Percentiles rank a stretch among this genome's conserved stretches.
phyloP scores from a whole-genome alignment of 1,140 invertebrate species.

The Chionoecetes opilio region DNA sequence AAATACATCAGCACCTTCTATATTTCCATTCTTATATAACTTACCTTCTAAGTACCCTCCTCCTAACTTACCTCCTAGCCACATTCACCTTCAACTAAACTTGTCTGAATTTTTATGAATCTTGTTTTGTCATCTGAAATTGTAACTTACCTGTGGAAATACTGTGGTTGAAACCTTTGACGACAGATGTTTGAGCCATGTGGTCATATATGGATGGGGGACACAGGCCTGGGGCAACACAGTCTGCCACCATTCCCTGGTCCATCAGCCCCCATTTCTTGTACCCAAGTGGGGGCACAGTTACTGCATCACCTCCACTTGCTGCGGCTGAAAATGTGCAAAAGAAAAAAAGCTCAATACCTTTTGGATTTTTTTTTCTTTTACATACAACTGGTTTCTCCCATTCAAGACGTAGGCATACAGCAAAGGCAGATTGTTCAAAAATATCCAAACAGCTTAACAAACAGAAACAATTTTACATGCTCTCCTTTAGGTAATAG shows the following conservation, averaged over 20 bases:
- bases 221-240: slow-evolving; percentile 90
- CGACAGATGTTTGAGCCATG: slow-evolving; percentile 91
- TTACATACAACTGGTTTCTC: no score
- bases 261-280: slow-evolving; percentile 94
- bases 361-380: no score
- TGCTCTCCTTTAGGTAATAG: no score
- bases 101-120: neutral
- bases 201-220: slow-evolving; percentile 93
- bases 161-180: slow-evolving; percentile 89
- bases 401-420: no score
- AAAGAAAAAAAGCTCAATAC: neutral
- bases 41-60: no score
- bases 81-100: no score
- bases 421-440: no score
- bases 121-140: neutral
- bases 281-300: slow-evolving; percentile 86
- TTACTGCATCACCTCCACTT: slow-evolving; percentile 87
- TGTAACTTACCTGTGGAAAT: slow-evolving; percentile 50
- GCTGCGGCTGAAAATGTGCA: slow-evolving; percentile 87
- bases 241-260: slow-evolving; percentile 90
- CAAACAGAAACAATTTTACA: no score
- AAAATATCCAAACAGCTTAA: no score
- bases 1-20: no score
- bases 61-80: no score
- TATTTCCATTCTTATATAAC: no score